These are phyloP conservation scores for Heliconius aoede DNA, from an alignment of 2,888 invertebrate species.

Conservation along the genomic window DNA sequence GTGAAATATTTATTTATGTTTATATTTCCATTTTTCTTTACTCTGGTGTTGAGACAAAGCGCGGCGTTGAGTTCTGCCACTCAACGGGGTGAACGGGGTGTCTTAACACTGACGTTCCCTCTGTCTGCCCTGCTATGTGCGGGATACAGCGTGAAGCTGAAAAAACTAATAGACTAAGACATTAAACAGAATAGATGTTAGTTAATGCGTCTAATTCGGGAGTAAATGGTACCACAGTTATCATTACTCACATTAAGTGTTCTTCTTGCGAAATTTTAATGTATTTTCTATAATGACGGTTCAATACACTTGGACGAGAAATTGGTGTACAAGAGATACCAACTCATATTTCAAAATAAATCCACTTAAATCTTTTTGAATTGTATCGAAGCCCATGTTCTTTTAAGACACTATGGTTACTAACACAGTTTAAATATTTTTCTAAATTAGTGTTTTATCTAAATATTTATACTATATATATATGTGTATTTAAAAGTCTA, in stretches of 20 bases:
- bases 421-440: not conserved
- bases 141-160: constrained; percentile 11
- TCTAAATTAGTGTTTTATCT: not conserved
- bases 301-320: not conserved
- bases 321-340: not conserved
- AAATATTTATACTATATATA: not conserved
- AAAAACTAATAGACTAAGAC: not conserved
- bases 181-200: constrained; percentile 45
- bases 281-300: constrained; percentile 36
- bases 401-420: not conserved
- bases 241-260: constrained; percentile 48
- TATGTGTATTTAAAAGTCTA: not conserved
- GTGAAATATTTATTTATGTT: too few relatives aligned
- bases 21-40: too few relatives aligned
- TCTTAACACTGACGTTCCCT: too few relatives aligned
- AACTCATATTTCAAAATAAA: not conserved
- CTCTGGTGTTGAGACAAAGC: too few relatives aligned
- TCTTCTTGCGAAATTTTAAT: constrained; percentile 50
- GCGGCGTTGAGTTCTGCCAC: too few relatives aligned
- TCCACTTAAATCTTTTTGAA: not conserved
- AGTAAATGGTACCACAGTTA: constrained; percentile 36
- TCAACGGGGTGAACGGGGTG: too few relatives aligned
- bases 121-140: too few relatives aligned
- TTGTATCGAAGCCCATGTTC: not conserved
- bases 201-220: constrained; percentile 55